Evolutionary conservation across 53 echinoderm and acorn worm species (phyloP), one percentile per base, ranked within the genome.

Genomic region (Echinarachnius parma): DNA sequence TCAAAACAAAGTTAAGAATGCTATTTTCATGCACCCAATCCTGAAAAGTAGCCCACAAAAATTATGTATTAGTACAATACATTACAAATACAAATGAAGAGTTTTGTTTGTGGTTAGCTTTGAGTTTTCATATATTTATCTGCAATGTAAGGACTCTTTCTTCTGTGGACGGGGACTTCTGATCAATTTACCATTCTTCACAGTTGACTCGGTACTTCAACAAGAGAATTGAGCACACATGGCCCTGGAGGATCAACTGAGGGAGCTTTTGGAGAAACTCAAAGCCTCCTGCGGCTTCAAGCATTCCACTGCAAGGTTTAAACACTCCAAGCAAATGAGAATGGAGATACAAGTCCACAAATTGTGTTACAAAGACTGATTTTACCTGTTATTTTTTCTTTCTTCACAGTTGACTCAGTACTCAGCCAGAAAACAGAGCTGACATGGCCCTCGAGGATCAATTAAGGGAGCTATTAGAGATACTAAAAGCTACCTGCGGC

Each of bases 391-490:
- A n/a, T n/a, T n/a, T n/a, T n/a, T n/a, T n/a, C n/a, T n/a, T n/a
- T n/a, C n/a, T n/a, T n/a, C n/a, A 4, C 75, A 95, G 96, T 95
- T 78, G 96, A 95, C 74, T 84, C 60, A 46, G 82, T 85, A 28
- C 79, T 95, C 77, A 82, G 36, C 76, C 90, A n/a, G 85, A 82
- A 63, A 91, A 91, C 69, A 78, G 91, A 52, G 87, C 87, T 10
- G 83, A 85, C 56, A 84, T 95, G 82, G 34, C 78, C 0, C 77
- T 95, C 18, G 96, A 95, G 61, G 90, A 91, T 46, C 96, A 95
- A 63, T 81, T 95, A 9, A 84, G 64, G 18, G 82, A 84, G 24
- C 82, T 95, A n/a, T 74, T 95, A n/a, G 96, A 95, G 72, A 95
- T 91, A 66, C 82, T 95, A 44, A 91, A 95, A 76, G 81, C 91